phyloP scores from a whole-genome alignment of 2,888 invertebrate species.

The Andrena bucephala region DNA sequence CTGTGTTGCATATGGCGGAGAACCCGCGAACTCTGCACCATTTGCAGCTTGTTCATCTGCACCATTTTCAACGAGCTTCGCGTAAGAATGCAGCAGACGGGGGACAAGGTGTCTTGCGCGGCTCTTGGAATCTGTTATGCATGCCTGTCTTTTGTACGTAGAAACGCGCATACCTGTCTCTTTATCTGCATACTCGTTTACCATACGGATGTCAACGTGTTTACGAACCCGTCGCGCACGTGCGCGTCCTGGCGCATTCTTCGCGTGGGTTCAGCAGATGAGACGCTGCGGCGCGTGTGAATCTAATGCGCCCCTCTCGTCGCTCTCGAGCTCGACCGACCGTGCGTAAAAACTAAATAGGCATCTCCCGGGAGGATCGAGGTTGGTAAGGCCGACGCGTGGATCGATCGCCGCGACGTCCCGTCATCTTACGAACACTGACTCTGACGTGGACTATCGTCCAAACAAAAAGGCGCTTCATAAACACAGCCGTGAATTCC shows the following conservation, averaged over 20 bases:
- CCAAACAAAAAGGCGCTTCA: constrained; percentile 9
- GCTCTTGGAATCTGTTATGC: constrained; percentile 54
- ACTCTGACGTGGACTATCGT: constrained; percentile 27
- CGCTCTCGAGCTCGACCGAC: no score
- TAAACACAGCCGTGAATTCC: constrained; percentile 43
- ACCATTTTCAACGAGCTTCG: constrained; percentile 1
- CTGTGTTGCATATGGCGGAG: background rate
- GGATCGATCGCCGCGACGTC: no score
- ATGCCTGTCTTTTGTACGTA: constrained; percentile 49
- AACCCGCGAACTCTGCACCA: background rate
- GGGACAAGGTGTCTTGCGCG: constrained; percentile 13
- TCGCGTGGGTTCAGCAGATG: constrained; percentile 32
- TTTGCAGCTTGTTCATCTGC: constrained; percentile 5
- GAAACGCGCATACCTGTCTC: constrained; percentile 36
- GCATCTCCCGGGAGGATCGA: no score
- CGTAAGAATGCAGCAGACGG: constrained; percentile 5
- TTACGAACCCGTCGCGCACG: constrained; percentile 49
- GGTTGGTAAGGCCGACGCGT: background rate
- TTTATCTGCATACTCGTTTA: constrained; percentile 50
- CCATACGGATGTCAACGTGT: constrained; percentile 52
- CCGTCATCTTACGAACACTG: background rate
- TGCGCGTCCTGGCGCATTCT: constrained; percentile 48
- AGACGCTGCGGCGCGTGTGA: no score
- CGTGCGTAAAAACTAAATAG: no score
- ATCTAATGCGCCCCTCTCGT: no score